Conservation (phyloP, 2,113 vertebrate genomes). For the Mionectes macconnelli region DNA sequence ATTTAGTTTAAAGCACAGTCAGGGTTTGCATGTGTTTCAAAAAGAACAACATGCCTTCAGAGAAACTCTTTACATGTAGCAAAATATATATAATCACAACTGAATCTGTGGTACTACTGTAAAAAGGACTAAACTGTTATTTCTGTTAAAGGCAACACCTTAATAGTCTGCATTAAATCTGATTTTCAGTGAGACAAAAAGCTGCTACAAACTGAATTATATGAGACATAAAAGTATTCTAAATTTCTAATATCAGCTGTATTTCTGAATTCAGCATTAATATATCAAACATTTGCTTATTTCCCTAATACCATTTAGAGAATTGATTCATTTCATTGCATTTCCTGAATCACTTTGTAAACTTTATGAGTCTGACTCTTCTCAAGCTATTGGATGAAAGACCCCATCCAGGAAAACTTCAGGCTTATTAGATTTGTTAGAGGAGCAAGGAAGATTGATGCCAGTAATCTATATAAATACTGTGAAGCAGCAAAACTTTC, state of each 20-base stretch:
- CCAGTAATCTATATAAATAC: not conserved
- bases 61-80: not conserved
- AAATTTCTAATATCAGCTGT: not conserved
- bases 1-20: not conserved
- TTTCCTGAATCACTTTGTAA: not conserved
- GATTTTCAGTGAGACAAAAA: not conserved
- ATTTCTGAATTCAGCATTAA: slow-evolving; percentile 34
- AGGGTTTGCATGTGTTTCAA: not conserved
- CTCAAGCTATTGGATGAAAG: not conserved
- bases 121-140: not conserved
- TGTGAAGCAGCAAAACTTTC: not conserved
- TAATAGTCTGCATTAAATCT: not conserved
- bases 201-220: slow-evolving; percentile 29
- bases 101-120: not conserved
- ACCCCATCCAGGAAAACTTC: not conserved
- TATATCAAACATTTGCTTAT: not conserved
- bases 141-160: not conserved
- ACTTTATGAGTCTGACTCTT: not conserved
- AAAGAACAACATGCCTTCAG: not conserved
- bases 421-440: not conserved
- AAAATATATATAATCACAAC: not conserved
- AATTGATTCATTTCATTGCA: not conserved
- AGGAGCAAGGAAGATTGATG: not conserved
- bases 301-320: not conserved
- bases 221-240: not conserved